Evolutionary conservation across 2,797 vertebrate species (phyloP).

Genomic region (Momotus momota): DNA sequence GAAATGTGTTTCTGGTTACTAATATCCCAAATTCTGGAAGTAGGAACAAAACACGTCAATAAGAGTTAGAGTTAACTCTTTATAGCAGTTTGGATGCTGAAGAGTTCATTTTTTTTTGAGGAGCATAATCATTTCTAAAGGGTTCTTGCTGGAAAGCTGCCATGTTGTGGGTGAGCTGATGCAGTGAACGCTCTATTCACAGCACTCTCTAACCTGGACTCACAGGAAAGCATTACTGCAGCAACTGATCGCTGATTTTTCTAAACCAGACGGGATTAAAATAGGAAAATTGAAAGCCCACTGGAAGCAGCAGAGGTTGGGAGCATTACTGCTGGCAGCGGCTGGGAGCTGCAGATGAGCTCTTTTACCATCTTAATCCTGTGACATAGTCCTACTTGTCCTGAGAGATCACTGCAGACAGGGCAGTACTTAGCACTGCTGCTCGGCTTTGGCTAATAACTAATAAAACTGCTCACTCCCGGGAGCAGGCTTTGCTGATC

Average conservation of each 20-base stretch:
- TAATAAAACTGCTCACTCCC: too few species aligned
- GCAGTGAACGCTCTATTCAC: rapidly evolving
- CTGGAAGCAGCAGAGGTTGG: too few species aligned
- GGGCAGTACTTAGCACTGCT: background rate
- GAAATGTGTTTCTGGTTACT: background rate
- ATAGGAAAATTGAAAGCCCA: background rate
- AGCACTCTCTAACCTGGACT: rapidly evolving
- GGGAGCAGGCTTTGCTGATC: background rate
- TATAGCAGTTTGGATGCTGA: background rate
- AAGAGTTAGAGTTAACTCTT: background rate
- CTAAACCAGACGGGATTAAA: background rate
- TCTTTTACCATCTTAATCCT: background rate
- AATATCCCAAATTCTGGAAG: rapidly evolving
- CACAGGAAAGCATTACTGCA: background rate
- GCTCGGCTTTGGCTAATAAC: too few species aligned
- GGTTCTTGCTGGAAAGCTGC: background rate
- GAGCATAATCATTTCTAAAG: background rate
- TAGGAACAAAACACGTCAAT: background rate
- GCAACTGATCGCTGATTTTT: background rate
- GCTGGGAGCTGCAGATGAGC: background rate
- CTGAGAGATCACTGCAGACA: background rate
- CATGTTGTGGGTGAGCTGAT: background rate
- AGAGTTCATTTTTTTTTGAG: background rate
- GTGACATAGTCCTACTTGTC: background rate
- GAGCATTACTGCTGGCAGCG: background rate